Evolutionary conservation across 23 tunicate species (phyloP).

Genomic region (Styela plicata): DNA sequence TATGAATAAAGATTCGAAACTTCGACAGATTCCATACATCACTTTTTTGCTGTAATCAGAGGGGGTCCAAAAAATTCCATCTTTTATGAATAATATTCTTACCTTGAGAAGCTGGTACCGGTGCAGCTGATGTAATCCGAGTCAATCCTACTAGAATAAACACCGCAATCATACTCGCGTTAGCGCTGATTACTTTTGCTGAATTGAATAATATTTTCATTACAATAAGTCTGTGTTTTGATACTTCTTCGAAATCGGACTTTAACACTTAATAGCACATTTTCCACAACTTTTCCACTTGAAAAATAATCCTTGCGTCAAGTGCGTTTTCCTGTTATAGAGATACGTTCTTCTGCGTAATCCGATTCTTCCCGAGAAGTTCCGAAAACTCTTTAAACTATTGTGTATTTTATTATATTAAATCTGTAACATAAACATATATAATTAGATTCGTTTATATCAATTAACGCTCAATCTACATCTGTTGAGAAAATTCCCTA

Average conservation of each 20-base stretch:
- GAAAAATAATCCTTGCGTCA: neutral
- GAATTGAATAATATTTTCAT: neutral
- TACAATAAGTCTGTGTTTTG: neutral
- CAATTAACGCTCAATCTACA: too few species aligned
- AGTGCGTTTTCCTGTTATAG: neutral
- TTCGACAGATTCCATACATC: too few species aligned
- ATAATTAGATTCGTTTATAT: neutral
- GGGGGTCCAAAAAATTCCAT: too few species aligned
- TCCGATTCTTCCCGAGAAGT: neutral
- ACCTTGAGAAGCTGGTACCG: neutral
- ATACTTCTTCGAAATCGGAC: neutral
- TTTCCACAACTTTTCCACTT: neutral
- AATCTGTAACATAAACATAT: neutral
- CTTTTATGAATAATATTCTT: too few species aligned
- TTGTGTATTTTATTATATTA: neutral
- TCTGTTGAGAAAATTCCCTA: too few species aligned
- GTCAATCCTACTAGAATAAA: neutral
- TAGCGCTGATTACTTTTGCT: neutral
- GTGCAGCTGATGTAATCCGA: neutral
- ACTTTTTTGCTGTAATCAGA: too few species aligned
- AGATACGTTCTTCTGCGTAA: neutral
- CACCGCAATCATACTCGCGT: neutral
- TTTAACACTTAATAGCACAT: neutral
- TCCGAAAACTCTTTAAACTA: neutral
- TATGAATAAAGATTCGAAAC: too few species aligned